phyloP scores from a whole-genome alignment of 2,113 vertebrate genomes.

The Alligator mississippiensis region DNA sequence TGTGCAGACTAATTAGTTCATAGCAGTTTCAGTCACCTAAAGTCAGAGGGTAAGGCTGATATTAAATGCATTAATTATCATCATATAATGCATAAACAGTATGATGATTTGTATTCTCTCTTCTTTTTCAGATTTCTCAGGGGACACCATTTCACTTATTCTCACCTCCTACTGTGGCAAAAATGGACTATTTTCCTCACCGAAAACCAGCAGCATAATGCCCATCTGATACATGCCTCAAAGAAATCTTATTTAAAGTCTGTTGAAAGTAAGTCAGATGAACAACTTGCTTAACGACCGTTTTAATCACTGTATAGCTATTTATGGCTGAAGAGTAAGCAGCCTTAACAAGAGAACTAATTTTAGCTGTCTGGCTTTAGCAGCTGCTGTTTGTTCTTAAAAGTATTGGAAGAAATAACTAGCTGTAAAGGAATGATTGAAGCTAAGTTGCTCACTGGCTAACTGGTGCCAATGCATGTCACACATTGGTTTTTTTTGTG shows the following conservation, averaged over 20 bases:
- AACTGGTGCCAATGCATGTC: rapidly evolving
- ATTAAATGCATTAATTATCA: not conserved
- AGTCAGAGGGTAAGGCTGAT: not conserved
- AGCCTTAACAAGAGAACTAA: not conserved
- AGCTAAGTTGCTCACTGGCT: not conserved
- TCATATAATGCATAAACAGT: not conserved
- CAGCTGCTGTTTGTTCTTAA: not conserved
- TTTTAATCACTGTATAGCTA: not conserved
- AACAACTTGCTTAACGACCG: slow-evolving; percentile 6
- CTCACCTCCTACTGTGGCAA: slow-evolving; percentile 61
- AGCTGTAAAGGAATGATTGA: not conserved
- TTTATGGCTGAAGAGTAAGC: not conserved
- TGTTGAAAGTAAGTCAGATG: slow-evolving; percentile 62
- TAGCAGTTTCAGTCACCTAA: no score
- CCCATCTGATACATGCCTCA: slow-evolving; percentile 45
- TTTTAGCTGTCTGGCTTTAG: not conserved
- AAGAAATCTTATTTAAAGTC: slow-evolving; percentile 26
- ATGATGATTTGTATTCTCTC: not conserved
- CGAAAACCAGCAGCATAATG: slow-evolving; percentile 38
- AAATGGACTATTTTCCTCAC: slow-evolving; percentile 65
- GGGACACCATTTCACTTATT: slow-evolving; percentile 56
- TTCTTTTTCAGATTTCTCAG: slow-evolving; percentile 72
- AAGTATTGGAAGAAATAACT: not conserved
- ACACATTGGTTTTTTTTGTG: not conserved
- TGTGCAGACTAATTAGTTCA: no score